Base-by-base conservation (phyloP, 2,113 vertebrate genomes). In the Callorhinus ursinus region DNA sequence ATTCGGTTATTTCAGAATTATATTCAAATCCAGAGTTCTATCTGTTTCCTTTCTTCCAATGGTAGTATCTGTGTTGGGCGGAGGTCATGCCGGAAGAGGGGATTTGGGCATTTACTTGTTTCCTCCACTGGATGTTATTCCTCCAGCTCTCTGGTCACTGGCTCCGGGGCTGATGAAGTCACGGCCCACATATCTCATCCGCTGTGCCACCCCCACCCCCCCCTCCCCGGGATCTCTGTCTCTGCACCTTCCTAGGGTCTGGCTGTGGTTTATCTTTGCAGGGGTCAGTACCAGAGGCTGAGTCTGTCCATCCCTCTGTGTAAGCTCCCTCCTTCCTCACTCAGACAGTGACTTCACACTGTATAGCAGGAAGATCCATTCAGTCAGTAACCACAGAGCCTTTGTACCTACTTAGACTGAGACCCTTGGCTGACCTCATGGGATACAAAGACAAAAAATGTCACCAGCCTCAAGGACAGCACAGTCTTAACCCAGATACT, bases 111-210 rank as follows among this genome's bases (percentile, higher is more conserved):
- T 71, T 71, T 4, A 13, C 2, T 57, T 53, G 7, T 8, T n/a
- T 57, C n/a, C 8, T 13, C 11, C 31, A 57, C 9, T 24, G 0
- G 7, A 7, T 46, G 49, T 11, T 6, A 31, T 19, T 42, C 19
- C 71, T 82, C n/a, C 4, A 16, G 8, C 28, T 61, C 19, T n/a
- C 57, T 4, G 1, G 49, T 80, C 15, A 13, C 19, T 3, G 13
- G 4, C 11, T 9, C n/a, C 2, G 5, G 0, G 31, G 16, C 63
- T 9, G 4, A 31, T 76, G 67, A 19, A 28, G 12, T 31, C 9
- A 15, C 0, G 5, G 7, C 4, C 42, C 80, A 1, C 4, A 53
- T 14, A 46, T 65, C 6, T 15, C 42, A 7, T 14, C 59, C 0
- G 0, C 61, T 16, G 4, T 2, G 67, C n/a, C 42, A 9, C 2